Percentiles rank a stretch among this genome's conserved stretches.
phyloP scores from a whole-genome alignment of 2,888 invertebrate species.

The Thera britannica region DNA sequence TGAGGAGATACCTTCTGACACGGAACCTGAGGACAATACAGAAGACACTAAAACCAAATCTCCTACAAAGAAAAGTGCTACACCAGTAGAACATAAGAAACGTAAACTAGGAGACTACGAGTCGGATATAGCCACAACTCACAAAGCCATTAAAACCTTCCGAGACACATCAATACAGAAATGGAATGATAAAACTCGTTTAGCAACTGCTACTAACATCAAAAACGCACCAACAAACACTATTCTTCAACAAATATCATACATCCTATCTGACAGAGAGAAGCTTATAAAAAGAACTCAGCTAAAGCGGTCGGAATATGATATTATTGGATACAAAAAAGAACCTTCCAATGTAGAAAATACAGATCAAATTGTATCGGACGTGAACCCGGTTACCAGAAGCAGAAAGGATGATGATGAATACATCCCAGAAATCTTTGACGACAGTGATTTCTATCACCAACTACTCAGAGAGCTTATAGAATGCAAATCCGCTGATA shows the following conservation, averaged over 20 bases:
- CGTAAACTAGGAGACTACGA: constrained; percentile 86
- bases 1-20: constrained; percentile 88
- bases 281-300: constrained; percentile 92
- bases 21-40: constrained; percentile 74
- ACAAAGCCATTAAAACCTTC: constrained; percentile 86
- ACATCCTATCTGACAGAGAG: constrained; percentile 90
- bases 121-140: constrained; percentile 80
- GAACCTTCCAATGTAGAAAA: constrained; percentile 46
- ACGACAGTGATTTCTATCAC: constrained; percentile 99
- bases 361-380: constrained; percentile 47
- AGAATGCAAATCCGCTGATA: constrained; percentile 93
- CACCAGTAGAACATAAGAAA: constrained; percentile 56
- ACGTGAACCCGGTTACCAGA: constrained; percentile 52
- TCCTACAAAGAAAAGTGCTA: constrained; percentile 33
- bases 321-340: constrained; percentile 86
- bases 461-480: constrained; percentile 96
- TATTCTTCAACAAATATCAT: constrained; percentile 92
- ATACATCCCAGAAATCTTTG: constrained; percentile 94
- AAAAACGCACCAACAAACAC: constrained; percentile 86
- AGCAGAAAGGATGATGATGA: constrained; percentile 82
- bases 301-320: constrained; percentile 89
- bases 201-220: constrained; percentile 87
- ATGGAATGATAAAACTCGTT: constrained; percentile 97
- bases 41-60: constrained; percentile 49
- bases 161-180: constrained; percentile 94